phyloP scores from a whole-genome alignment of 1,140 invertebrate species.

The Acarapis woodi region DNA sequence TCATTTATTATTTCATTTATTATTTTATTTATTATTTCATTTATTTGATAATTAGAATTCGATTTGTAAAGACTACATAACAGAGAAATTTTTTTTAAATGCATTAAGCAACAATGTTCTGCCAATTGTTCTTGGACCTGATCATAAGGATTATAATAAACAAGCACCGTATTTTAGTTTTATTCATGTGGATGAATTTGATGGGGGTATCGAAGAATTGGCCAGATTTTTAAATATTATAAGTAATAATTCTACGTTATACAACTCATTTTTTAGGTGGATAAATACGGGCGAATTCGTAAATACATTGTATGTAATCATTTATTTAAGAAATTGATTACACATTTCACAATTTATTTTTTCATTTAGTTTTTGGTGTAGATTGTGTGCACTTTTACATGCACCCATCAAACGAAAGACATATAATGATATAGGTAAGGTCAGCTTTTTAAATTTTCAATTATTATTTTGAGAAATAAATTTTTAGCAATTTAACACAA shows the following conservation, averaged over 20 bases:
- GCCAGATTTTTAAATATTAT: conserved; percentile 53
- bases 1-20: too few species aligned
- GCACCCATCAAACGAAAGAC: conserved; percentile 24
- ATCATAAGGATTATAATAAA: conserved; percentile 50
- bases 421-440: neutral
- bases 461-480: too few species aligned
- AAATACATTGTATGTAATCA: too few species aligned
- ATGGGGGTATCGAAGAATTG: conserved; percentile 43
- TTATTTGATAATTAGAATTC: too few species aligned
- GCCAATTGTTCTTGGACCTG: conserved; percentile 80
- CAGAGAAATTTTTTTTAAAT: conserved; percentile 87
- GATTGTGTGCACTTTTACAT: conserved; percentile 65
- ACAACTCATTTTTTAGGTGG: conserved; percentile 71
- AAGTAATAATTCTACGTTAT: conserved; percentile 52
- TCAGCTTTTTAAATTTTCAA: too few species aligned
- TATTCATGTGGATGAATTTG: conserved; percentile 82
- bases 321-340: too few species aligned
- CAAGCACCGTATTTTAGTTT: conserved; percentile 57
- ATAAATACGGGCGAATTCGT: conserved; percentile 74
- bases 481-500: too few species aligned
- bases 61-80: conserved; percentile 82
- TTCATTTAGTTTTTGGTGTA: conserved; percentile 86
- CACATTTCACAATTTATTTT: too few species aligned
- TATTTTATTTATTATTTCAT: conserved; percentile 91
- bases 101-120: conserved; percentile 37